phyloP scores from a whole-genome alignment of 2,888 invertebrate species.

The Drosophila melanocephala region DNA sequence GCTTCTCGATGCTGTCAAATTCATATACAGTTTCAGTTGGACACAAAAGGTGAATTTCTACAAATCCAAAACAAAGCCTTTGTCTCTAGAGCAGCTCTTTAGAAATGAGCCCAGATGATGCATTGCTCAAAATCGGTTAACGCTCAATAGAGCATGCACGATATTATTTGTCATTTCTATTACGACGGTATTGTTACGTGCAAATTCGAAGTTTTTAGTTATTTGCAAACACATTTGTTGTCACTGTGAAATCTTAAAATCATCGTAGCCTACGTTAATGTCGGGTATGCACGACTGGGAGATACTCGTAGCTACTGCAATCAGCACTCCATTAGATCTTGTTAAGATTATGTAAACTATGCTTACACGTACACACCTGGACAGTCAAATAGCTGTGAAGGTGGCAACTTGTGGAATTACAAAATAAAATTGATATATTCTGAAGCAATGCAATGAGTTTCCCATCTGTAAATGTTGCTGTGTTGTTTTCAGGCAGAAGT shows the following conservation, averaged over 20 bases:
- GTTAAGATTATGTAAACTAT: neutral
- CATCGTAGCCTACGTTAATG: neutral
- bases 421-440: neutral
- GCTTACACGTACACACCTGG: neutral
- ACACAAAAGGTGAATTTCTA: neutral
- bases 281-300: neutral
- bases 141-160: neutral
- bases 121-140: neutral
- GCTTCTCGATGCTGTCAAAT: constrained; percentile 31
- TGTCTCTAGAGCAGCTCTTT: neutral
- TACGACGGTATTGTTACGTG: neutral
- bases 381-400: neutral
- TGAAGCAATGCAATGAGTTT: neutral
- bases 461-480: too few relatives aligned
- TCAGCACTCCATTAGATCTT: neutral
- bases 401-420: neutral
- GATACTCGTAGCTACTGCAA: neutral
- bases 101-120: neutral
- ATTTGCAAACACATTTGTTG: neutral
- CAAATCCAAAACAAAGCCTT: neutral
- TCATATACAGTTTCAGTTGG: constrained; percentile 17
- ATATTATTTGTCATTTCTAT: neutral
- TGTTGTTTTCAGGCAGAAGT: too few relatives aligned
- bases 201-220: neutral
- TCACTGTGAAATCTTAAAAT: neutral